Base-by-base conservation (phyloP, 2,888 invertebrate genomes). In the Hololepta plana region DNA sequence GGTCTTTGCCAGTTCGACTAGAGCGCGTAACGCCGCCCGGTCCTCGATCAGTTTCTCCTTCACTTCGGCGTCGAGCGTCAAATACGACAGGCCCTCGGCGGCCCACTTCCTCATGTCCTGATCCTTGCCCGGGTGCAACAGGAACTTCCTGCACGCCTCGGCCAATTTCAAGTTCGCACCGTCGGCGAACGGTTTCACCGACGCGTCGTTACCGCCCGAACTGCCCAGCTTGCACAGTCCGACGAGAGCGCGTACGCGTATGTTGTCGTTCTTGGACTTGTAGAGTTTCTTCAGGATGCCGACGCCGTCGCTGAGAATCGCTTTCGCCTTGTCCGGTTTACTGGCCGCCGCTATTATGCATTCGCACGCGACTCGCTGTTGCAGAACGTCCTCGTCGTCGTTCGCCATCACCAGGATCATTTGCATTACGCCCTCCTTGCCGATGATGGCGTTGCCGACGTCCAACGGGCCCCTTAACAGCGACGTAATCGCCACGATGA, bases 381-480 rank as follows among this genome's bases (percentile, higher is more conserved):
- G 88, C 1, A 93, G 55, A 8, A 66, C 38, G 45, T 93, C 85
- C 45, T 93, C 85, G n/a, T 90, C 88, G 6, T 84, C 80, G 32
- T 79, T 79, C 2, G 96, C 96, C 90, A 98, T 91, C 4, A 84
- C 84, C 15, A 98, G 59, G 52, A 98, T 90, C 81, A 98, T 90
- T 53, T 91, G 84, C 41, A 95, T 64, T 32, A 98, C 81, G 15
- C 28, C 34, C 38, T 77, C 77, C 42, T 73, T 70, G 4, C 77
- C 77, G 27, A 88, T 65, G 27, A 84, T 63, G 37, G 72, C 66
- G 44, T 91, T 90, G 9, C 96, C 98, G 21, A 91, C 80, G 50
- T 96, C 95, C 24, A 90, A 54, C 0, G 96, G 88, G 6, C 96
- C 95, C 46, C 79, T 65, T 4, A 98, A 60, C 28, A 98, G 57